These are phyloP conservation scores for Morpho helenor DNA, from an alignment of 2,888 invertebrate genomes.

Conservation along the genomic window DNA sequence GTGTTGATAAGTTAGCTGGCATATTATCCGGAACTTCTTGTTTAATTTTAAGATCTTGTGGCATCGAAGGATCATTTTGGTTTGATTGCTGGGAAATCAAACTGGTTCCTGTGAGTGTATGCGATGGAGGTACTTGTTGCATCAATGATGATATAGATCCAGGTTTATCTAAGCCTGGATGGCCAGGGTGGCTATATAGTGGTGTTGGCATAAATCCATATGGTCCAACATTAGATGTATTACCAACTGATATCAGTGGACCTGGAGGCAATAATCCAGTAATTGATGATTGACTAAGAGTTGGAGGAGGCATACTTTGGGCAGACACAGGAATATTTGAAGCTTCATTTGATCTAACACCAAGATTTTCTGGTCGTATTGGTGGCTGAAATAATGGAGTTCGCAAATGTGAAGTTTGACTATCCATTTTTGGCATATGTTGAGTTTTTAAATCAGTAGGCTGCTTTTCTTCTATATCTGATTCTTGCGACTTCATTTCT, in stretches of 20 bases:
- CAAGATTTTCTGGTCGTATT: slow-evolving; percentile 64
- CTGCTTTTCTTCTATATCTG: slow-evolving; percentile 65
- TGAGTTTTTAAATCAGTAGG: slow-evolving; percentile 71
- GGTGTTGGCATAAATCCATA: slow-evolving; percentile 81
- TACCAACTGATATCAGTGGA: slow-evolving; percentile 80
- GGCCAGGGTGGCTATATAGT: slow-evolving; percentile 59
- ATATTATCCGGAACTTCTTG: slow-evolving; percentile 75
- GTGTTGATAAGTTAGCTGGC: slow-evolving; percentile 73
- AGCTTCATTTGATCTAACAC: slow-evolving; percentile 56
- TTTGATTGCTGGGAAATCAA: slow-evolving; percentile 51
- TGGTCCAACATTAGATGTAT: slow-evolving; percentile 76
- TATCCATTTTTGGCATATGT: slow-evolving; percentile 55
- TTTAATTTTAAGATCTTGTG: slow-evolving; percentile 75
- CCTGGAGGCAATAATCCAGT: slow-evolving; percentile 78
- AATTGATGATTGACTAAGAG: slow-evolving; percentile 76
- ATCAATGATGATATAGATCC: slow-evolving; percentile 58
- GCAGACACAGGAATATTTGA: slow-evolving; percentile 52
- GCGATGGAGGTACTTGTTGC: slow-evolving; percentile 62
- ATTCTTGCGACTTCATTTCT: slow-evolving; percentile 57
- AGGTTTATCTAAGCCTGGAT: slow-evolving; percentile 64
- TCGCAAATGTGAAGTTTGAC: slow-evolving; percentile 46
- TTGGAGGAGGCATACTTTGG: slow-evolving; percentile 66
- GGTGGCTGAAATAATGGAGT: slow-evolving; percentile 58
- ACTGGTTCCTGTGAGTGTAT: slow-evolving; percentile 51
- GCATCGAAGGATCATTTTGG: slow-evolving; percentile 68